Percentiles rank a stretch among this genome's conserved stretches.
Evolutionary conservation across 2,888 invertebrate genomes (phyloP).

Genomic region (Drosophila lutescens): DNA sequence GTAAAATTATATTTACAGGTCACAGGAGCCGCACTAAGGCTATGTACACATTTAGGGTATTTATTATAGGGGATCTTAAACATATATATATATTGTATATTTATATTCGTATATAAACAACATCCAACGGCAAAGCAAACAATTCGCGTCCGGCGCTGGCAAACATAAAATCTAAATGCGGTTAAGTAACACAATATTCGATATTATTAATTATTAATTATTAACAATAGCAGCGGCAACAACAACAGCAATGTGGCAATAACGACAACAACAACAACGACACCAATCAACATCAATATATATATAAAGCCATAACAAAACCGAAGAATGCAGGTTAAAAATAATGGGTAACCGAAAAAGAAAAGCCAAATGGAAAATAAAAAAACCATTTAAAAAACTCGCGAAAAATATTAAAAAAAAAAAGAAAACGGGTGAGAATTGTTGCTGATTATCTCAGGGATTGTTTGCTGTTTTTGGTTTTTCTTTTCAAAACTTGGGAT

Average conservation of each 20-base stretch:
- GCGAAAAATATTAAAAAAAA: slow-evolving; percentile 2
- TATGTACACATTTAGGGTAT: slow-evolving; percentile 6
- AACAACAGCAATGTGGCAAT: slow-evolving; percentile 30
- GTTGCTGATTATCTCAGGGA: slow-evolving; percentile 24
- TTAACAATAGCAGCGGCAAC: slow-evolving; percentile 37
- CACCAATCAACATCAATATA: slow-evolving; percentile 37
- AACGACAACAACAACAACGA: slow-evolving; percentile 30
- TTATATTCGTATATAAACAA: slow-evolving; percentile 9
- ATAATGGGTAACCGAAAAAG: slow-evolving; percentile 13
- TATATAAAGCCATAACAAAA: slow-evolving; percentile 9
- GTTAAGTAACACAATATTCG: slow-evolving; percentile 9
- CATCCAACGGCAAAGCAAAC: slow-evolving; percentile 39
- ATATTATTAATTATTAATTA: slow-evolving; percentile 32
- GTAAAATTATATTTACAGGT: slow-evolving; percentile 30
- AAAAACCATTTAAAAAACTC: slow-evolving; percentile 2
- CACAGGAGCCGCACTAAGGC: slow-evolving; percentile 5
- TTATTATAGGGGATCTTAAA: slow-evolving; percentile 11
- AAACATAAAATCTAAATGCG: slow-evolving; percentile 28
- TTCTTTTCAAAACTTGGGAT: not conserved
- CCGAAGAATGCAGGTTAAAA: slow-evolving; percentile 32
- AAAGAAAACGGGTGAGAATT: slow-evolving; percentile 16
- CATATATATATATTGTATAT: no score
- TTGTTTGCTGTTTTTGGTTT: slow-evolving; percentile 8
- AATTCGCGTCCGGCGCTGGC: slow-evolving; percentile 12
- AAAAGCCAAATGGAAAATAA: slow-evolving; percentile 20